Base-by-base conservation (phyloP, 2,797 vertebrate genomes). In the Remorina albescens region DNA sequence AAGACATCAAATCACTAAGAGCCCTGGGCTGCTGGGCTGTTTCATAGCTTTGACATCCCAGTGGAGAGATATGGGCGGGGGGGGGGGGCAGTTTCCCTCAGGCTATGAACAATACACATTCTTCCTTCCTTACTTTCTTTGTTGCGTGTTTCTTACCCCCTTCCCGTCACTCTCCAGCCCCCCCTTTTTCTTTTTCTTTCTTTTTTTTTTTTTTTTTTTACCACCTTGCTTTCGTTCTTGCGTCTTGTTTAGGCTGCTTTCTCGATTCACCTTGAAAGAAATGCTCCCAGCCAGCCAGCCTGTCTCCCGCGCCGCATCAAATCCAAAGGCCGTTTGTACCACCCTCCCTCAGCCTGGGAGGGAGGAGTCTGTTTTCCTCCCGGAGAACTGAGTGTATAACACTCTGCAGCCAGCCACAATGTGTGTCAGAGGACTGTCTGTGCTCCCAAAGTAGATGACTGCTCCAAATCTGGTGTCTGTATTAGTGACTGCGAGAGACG, bases 391-490 rank as follows among this genome's bases (percentile, higher is more conserved):
- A 86, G 90, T 93, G 94, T 96, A 96, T 95, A 96, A 96, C 94
- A 95, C 91, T 91, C 89, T 86, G 88, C 90, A 92, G 92, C 94
- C 92, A 94, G 78, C 91, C 94, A 95, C 93, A 89, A 93, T 90
- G 94, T 91, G 91, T 95, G 95, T 95, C 95, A 96, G 95, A 96
- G 92, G 94, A 95, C 96, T 95, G 95, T 95, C 92, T 94, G 94
- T 93, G 91, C 92, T 93, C 92, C 89, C 88, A 88, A 80, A 94
- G 92, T 94, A 81, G 90, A 93, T 93, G 93, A 88, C 85, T 83
- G 89, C 86, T 86, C 70, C 81, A 77, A 83, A 81, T 76, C 83
- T 85, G 83, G 72, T 84, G 87, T 92, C 87, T 91, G 81, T 80
- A 71, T 82, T 84, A 67, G 78, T 89, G 89, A 93, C 86, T 89